Evolutionary conservation across 1,140 invertebrate species (phyloP), one percentile per base, ranked within the genome.

Genomic region (Hesperophylax magnus): DNA sequence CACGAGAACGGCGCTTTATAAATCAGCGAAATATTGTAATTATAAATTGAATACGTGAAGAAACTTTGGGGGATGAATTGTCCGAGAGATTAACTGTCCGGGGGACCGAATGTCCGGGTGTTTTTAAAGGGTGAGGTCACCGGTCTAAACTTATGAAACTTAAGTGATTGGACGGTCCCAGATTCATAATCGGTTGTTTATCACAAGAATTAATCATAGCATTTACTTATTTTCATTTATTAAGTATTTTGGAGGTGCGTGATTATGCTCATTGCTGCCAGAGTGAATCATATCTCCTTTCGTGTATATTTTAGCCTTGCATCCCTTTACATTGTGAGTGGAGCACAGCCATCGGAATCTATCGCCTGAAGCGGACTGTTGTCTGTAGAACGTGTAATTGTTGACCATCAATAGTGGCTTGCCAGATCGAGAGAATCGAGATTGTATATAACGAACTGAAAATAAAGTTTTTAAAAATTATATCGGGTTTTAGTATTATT

Each of bases 261-360:
- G 86, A 22, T 85, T 85, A 72, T 87, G 86, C 9, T 72, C 60
- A 17, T 80, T 81, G 9, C 77, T 86, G 0, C 77, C 61, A 1
- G 58, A 67, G 0, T 86, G 74, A 34, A 86, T 84, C 2, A 63
- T 58, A 34, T 86, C 80, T 8, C 85, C 65, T 0, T 87, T 24
- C 0, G 88, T 87, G 61, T 87, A 86, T 0, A 87, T 81, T 7
- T 84, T 67, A 0, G 87, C 85, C 60, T 82, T 85, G 72, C 87
- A 89, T 3, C 85, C 80, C 71, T 82, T 86, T 15, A 80, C 84
- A 27, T 85, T 84, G 72, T 89, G 88, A 6, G 85, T 80, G 0
- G 87, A 85, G 58, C 88, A 88, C 17, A 72, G 78, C 86, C 87
- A 87, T 0, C 80, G 75, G 69, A 85, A 11, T 61, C 60, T 31